Evolutionary conservation across 2,888 invertebrate genomes (phyloP).

Genomic region (Alloscopus bannaensis): DNA sequence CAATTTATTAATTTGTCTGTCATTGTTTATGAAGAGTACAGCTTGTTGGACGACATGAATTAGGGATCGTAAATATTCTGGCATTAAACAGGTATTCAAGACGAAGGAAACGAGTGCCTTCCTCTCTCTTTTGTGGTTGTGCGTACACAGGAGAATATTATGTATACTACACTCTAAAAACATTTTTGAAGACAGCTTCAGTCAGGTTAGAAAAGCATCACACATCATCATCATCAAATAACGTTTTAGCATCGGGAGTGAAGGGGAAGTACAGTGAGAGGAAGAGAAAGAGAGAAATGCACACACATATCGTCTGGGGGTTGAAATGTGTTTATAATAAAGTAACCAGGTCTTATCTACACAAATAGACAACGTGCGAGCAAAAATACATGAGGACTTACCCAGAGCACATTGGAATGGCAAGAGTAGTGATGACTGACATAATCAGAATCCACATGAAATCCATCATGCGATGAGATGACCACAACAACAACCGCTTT

Average conservation of each 20-base stretch:
- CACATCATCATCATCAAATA: conserved; percentile 7
- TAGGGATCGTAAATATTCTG: conserved; percentile 53
- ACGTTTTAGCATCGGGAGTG: neutral
- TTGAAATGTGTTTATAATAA: conserved; percentile 27
- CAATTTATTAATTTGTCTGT: conserved; percentile 68
- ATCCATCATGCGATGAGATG: conserved; percentile 69
- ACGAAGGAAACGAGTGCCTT: neutral
- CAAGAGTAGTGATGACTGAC: conserved; percentile 68
- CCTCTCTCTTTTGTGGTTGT: neutral
- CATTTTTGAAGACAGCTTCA: neutral
- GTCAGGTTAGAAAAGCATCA: conserved; percentile 27
- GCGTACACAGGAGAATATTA: neutral
- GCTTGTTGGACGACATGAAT: conserved; percentile 45
- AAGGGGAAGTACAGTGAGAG: neutral
- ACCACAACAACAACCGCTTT: conserved; percentile 15
- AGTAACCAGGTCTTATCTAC: neutral
- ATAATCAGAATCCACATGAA: conserved; percentile 68
- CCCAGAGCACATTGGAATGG: conserved; percentile 69
- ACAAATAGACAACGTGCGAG: neutral
- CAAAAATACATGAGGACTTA: conserved; percentile 32
- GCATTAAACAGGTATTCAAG: conserved; percentile 53
- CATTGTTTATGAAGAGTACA: conserved; percentile 45
- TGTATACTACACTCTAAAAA: conserved; percentile 6
- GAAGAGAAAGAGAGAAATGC: conserved; percentile 7
- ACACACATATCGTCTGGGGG: conserved; percentile 3